Conservation (phyloP, 2,888 invertebrate species). For the Drosophila dives region DNA sequence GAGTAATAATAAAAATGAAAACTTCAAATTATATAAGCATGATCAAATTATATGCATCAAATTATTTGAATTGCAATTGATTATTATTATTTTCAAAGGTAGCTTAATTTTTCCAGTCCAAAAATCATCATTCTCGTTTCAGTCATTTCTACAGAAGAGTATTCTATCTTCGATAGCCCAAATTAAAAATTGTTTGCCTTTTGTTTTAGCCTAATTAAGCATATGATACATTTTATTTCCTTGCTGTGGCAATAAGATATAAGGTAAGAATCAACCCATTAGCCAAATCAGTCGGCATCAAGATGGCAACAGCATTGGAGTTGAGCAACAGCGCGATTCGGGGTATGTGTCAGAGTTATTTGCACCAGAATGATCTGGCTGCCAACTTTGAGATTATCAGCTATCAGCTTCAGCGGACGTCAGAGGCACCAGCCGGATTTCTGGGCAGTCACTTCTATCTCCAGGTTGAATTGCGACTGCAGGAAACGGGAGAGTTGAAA, state of each 20-base stretch:
- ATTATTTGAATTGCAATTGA: background rate
- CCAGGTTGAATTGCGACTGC: conserved; percentile 62
- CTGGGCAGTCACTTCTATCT: conserved; percentile 82
- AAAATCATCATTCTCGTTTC: background rate
- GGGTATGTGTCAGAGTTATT: conserved; percentile 69
- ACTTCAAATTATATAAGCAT: background rate
- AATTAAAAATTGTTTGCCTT: background rate
- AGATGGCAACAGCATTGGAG: conserved; percentile 66
- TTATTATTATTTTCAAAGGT: background rate
- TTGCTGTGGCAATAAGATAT: conserved; percentile 31
- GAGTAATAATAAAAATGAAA: background rate
- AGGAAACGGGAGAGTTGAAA: conserved; percentile 40
- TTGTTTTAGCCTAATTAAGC: conserved; percentile 4
- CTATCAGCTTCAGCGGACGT: conserved; percentile 69
- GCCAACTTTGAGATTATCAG: conserved; percentile 64
- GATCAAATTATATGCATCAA: no score
- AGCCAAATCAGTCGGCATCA: conserved; percentile 40
- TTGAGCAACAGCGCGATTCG: conserved; percentile 63
- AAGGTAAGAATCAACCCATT: conserved; percentile 19
- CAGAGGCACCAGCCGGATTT: conserved; percentile 80
- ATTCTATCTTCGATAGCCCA: background rate
- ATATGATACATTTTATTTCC: background rate
- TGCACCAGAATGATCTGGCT: conserved; percentile 46
- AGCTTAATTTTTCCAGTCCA: background rate
- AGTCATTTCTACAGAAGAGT: background rate